Conservation (phyloP, 2,113 vertebrate species). For the Lepidothrix coronata region DNA sequence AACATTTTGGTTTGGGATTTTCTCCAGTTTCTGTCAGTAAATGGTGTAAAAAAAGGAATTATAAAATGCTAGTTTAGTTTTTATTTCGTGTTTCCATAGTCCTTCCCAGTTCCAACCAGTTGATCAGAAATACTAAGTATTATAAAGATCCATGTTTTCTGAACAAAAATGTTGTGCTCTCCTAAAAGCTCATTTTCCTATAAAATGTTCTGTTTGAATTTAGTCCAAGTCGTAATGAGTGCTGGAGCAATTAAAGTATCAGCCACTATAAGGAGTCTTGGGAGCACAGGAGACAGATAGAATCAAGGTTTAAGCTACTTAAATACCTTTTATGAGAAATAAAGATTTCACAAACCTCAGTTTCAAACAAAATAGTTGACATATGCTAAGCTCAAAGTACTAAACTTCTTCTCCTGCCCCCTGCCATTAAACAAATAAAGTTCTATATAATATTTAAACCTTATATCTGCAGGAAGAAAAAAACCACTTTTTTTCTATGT, state of each 20-base stretch:
- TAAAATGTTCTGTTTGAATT: constrained; percentile 33
- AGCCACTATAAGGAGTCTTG: constrained; percentile 3
- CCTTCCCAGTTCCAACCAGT: neutral
- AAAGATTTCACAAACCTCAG: constrained; percentile 9
- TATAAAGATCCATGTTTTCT: neutral
- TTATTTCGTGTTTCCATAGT: neutral
- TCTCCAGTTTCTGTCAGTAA: neutral
- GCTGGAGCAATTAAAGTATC: constrained; percentile 49
- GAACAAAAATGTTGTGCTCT: neutral
- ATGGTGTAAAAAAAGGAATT: neutral
- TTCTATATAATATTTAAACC: constrained; percentile 41
- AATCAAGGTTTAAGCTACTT: constrained; percentile 46
- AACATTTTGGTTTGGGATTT: neutral
- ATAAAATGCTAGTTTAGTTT: neutral
- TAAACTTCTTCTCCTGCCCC: neutral
- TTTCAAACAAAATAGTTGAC: constrained; percentile 41
- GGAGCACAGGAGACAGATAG: constrained; percentile 37
- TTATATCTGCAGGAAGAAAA: constrained; percentile 17
- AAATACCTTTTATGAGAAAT: constrained; percentile 40
- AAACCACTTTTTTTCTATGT: constrained; percentile 13
- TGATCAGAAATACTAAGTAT: neutral
- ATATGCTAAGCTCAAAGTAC: constrained; percentile 14
- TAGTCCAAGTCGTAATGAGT: constrained; percentile 25
- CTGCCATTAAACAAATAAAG: constrained; percentile 10
- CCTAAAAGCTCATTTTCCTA: neutral